Evolutionary conservation across 1,140 invertebrate genomes (phyloP), one percentile per base, ranked within the genome.

Genomic region (Chionoecetes opilio): DNA sequence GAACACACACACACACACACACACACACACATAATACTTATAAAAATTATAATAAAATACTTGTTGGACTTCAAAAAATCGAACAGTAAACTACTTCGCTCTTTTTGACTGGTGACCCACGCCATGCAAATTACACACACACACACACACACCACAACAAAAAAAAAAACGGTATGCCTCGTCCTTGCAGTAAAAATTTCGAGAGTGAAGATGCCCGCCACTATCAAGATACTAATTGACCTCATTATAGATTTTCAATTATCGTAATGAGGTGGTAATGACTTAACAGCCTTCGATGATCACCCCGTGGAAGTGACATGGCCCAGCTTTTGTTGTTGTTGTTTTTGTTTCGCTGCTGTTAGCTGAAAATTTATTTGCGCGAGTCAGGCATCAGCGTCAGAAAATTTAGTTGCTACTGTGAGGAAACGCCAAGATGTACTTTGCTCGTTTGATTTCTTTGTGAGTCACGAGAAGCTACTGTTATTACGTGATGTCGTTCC

Each of bases 241-340:
- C 63, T 75, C 63, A 75, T 75, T 75, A 75, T n/a, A 75, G 63
- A 75, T 75, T 75, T 75, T 75, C 63, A 75, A 75, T 75, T 75
- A 75, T 75, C 63, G 63, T 75, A 75, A 75, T 75, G 63, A 75
- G 63, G 63, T 75, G 63, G 63, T 75, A 75, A 75, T 75, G 63
- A 75, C 63, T 75, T 75, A 75, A 75, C 63, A 75, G 63, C 63
- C 63, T 75, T 75, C 63, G 63, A 75, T 75, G 63, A 75, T 75
- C 63, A 75, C 63, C 63, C 63, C 26, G n/a, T 75, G 63, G 63
- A 75, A n/a, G 63, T 75, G 63, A 75, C 63, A 26, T 75, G 63
- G 63, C 63, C 63, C 63, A 6, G n/a, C 26, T n/a, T 75, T 75
- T n/a, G 26, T 75, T 75, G n/a, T 75, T 75, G 63, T 75, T 75